Base-by-base conservation (phyloP, 2,113 vertebrate genomes). In the Myotis brandtii region DNA sequence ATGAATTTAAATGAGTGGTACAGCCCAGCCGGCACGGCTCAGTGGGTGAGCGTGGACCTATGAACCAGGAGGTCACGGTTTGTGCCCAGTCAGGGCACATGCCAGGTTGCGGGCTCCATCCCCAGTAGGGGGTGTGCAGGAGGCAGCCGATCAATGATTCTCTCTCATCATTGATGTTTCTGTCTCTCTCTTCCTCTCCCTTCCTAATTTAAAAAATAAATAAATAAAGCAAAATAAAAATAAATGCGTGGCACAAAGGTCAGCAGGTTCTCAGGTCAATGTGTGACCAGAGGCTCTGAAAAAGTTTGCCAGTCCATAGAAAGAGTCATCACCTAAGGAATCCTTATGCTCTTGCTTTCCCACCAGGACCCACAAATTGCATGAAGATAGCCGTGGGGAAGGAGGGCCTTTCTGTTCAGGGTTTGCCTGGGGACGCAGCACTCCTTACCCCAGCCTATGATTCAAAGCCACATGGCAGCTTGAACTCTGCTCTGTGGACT, bases 1-100 rank as follows among this genome's bases (percentile, higher is more conserved):
- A 34, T 50, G 77, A 56, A 95, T 95, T 97, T 96, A 95, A 96
- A 52, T 67, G 32, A n/a, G 64, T 67, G 64, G 32, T 67, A 67
- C 59, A 62, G 59, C 25, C 23, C 59, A 62, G 59, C 59, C 0
- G 59, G 59, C 1, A 4, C 25, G 10, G 59, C 59, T 62, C 59
- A 27, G 59, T 62, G 59, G 25, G 27, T 62, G 25, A 62, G 59
- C 59, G 25, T 62, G 25, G 25, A 62, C 59, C 59, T 62, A 12
- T 62, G 25, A 62, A 62, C 59, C 59, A 62, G 59, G 59, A 62
- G 25, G 59, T 62, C 59, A 62, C 10, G 1, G 59, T 62, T 62
- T 62, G 59, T 62, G 12, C 59, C 59, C 59, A 62, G 59, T 27
- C 59, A 62, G 59, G 59, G 59, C 59, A 27, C 23, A 62, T 27